Evolutionary conservation across 1,140 invertebrate genomes (phyloP).

Genomic region (Papilio helenus): DNA sequence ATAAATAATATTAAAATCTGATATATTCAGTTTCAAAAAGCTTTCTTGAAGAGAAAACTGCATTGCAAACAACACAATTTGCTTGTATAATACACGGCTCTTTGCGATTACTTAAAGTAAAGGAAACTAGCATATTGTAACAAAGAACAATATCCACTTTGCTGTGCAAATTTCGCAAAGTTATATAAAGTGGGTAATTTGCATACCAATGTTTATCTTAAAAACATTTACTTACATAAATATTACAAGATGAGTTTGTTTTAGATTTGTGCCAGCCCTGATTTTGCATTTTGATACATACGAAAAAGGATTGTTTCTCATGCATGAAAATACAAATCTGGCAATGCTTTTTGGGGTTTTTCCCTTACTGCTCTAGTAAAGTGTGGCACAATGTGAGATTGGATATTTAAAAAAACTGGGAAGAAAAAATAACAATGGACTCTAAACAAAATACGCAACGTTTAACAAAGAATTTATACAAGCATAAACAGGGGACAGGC

Average conservation of each 20-base stretch:
- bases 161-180: not conserved
- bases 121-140: conserved; percentile 5
- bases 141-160: not conserved
- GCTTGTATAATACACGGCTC: conserved; percentile 23
- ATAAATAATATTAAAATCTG: not conserved
- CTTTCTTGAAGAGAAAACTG: conserved; percentile 8
- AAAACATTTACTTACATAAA: not conserved
- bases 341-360: not conserved
- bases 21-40: not conserved
- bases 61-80: conserved; percentile 3
- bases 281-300: not conserved
- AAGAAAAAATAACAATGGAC: conserved; percentile 17
- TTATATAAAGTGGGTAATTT: not conserved
- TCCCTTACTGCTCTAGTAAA: not conserved
- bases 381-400: conserved; percentile 10
- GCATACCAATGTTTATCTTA: not conserved
- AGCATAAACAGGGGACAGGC: conserved; percentile 19
- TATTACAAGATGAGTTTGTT: not conserved
- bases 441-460: conserved; percentile 28
- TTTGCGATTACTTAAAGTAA: conserved; percentile 28
- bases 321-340: not conserved
- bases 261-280: not conserved
- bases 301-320: not conserved
- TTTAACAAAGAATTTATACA: conserved; percentile 24
- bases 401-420: not conserved